Conservation (phyloP, 2,888 invertebrate species). For the Ectemnius lituratus region DNA sequence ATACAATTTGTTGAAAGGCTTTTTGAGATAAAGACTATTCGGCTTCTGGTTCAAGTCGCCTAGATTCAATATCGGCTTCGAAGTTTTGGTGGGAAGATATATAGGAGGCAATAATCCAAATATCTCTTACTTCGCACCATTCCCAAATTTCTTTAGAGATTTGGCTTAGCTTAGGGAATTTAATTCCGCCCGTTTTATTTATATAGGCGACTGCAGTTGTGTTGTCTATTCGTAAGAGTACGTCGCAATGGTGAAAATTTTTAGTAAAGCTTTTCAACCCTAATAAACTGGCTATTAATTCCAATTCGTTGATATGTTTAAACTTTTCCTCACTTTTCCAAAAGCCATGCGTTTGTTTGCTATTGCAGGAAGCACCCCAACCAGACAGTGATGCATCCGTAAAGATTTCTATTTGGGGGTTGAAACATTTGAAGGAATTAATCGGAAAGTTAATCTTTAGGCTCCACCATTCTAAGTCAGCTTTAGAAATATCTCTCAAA, state of each 20-base stretch:
- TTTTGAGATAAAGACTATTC: slow-evolving; percentile 14
- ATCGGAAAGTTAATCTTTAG: not conserved
- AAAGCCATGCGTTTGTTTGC: slow-evolving; percentile 5
- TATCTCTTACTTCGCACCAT: slow-evolving; percentile 30
- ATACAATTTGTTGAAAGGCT: not conserved
- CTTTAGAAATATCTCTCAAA: not conserved
- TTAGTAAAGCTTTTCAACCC: slow-evolving; percentile 6
- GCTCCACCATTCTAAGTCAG: not conserved
- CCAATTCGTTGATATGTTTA: slow-evolving; percentile 9
- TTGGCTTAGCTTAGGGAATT: slow-evolving; percentile 30
- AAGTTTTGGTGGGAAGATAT: slow-evolving; percentile 4
- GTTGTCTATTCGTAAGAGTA: slow-evolving; percentile 46
- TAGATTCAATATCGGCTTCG: slow-evolving; percentile 3
- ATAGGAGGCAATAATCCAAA: not conserved
- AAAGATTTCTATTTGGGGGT: not conserved
- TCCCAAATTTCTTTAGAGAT: slow-evolving; percentile 41
- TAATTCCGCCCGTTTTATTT: slow-evolving; percentile 16
- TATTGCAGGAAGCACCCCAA: not conserved
- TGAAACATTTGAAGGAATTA: not conserved
- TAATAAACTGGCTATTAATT: not conserved
- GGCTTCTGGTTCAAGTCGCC: not conserved
- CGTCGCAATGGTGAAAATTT: slow-evolving; percentile 32
- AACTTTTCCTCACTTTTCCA: not conserved
- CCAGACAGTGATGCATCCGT: slow-evolving; percentile 8
- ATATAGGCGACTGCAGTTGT: slow-evolving; percentile 31